Percentiles rank a stretch among this genome's conserved stretches.
Conservation (phyloP, 2,113 vertebrate genomes). For the Marcusenius ussheri region DNA sequence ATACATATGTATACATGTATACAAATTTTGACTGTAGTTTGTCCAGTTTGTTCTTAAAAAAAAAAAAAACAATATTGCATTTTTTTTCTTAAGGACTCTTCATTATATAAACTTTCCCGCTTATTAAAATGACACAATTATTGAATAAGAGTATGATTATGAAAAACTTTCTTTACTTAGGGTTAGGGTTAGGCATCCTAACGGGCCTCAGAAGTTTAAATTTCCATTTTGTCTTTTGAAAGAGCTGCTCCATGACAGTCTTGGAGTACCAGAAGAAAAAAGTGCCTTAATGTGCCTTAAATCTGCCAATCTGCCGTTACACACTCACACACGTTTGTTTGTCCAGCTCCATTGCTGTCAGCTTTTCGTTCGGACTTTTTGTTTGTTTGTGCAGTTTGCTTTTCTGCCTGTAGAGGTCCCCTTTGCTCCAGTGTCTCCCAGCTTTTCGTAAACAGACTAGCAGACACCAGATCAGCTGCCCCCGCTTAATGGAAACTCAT, state of each 20-base stretch:
- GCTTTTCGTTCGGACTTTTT: neutral
- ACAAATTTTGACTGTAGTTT: neutral
- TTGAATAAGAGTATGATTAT: neutral
- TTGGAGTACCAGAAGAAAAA: no score
- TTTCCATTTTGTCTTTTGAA: neutral
- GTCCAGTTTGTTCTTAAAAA: neutral
- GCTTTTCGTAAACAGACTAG: neutral
- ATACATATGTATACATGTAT: neutral
- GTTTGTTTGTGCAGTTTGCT: conserved; percentile 5
- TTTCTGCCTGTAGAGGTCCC: conserved; percentile 27
- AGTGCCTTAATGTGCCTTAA: neutral
- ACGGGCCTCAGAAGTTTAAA: neutral
- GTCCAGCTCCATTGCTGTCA: neutral
- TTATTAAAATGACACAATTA: neutral
- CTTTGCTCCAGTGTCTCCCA: conserved; percentile 19
- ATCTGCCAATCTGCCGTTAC: neutral
- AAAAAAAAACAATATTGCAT: neutral
- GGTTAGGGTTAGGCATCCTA: neutral
- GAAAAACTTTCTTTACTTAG: neutral
- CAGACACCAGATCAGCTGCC: neutral
- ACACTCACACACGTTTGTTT: neutral
- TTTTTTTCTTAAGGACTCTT: neutral
- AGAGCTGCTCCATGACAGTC: neutral
- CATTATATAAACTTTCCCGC: neutral
- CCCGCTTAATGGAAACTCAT: neutral